Conservation (phyloP, 1,140 invertebrate genomes). For the Drosophila persimilis region DNA sequence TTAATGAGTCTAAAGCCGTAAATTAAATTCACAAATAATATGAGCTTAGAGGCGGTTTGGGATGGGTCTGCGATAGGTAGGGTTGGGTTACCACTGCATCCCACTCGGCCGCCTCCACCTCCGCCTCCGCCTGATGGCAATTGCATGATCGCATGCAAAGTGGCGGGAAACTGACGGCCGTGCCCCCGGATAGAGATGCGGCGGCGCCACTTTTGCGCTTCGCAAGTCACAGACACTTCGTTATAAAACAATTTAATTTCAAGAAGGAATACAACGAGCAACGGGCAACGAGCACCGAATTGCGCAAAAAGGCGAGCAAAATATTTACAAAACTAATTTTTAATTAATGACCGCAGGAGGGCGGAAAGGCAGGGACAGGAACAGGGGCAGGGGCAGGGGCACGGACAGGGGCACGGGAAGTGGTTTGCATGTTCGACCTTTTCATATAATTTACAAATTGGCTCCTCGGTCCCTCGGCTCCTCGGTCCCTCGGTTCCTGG, state of each 20-base stretch:
- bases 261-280: conserved; percentile 20
- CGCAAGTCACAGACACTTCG: conserved; percentile 74
- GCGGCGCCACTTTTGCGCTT: conserved; percentile 73
- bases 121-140: neutral
- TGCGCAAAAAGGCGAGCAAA: conserved; percentile 59
- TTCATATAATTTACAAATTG: conserved; percentile 75
- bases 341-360: conserved; percentile 60
- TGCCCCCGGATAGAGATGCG: conserved; percentile 20
- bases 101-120: conserved; percentile 17
- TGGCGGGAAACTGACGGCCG: conserved; percentile 32
- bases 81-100: conserved; percentile 14
- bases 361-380: conserved; percentile 6
- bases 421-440: conserved; percentile 73
- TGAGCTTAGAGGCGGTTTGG: conserved; percentile 30
- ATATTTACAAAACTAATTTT: conserved; percentile 77
- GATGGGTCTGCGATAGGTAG: neutral
- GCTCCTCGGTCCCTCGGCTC: conserved; percentile 33
- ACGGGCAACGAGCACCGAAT: conserved; percentile 13
- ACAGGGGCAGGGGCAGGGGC: neutral
- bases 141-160: conserved; percentile 78
- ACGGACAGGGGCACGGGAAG: conserved; percentile 34
- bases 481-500: conserved; percentile 17
- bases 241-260: conserved; percentile 79
- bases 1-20: conserved; percentile 60
- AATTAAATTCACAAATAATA: conserved; percentile 77